Evolutionary conservation across 2,888 invertebrate genomes (phyloP).

Genomic region (Spisula solida): DNA sequence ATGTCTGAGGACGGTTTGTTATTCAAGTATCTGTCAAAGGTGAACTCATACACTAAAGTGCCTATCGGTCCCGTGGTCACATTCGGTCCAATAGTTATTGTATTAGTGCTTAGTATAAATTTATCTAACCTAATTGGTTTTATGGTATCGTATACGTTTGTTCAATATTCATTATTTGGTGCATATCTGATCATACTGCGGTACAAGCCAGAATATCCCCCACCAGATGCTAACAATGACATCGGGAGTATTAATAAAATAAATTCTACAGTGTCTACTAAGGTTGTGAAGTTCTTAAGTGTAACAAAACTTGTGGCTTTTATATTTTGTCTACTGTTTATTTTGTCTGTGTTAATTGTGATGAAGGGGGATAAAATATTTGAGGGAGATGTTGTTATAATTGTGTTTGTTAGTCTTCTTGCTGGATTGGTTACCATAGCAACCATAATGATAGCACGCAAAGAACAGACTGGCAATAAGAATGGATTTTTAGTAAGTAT

Average conservation of each 20-base stretch:
- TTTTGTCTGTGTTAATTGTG: conserved; percentile 47
- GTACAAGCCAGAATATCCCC: conserved; percentile 88
- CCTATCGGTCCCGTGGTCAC: conserved; percentile 82
- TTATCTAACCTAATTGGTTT: conserved; percentile 96
- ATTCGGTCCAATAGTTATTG: conserved; percentile 79
- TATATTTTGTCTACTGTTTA: conserved; percentile 46
- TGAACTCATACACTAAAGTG: conserved; percentile 92
- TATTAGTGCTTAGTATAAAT: conserved; percentile 94
- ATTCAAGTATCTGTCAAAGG: conserved; percentile 91
- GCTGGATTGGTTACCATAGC: conserved; percentile 49
- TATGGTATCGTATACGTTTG: conserved; percentile 92
- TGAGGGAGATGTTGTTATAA: conserved; percentile 34
- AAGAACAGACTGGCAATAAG: conserved; percentile 52
- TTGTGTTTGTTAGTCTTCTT: conserved; percentile 40
- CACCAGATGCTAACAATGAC: neutral
- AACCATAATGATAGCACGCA: conserved; percentile 57
- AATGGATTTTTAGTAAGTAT: conserved; percentile 65
- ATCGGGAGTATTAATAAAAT: no score
- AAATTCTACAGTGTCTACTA: neutral
- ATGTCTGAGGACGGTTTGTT: conserved; percentile 96
- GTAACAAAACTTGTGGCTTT: conserved; percentile 48
- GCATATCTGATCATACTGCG: conserved; percentile 95
- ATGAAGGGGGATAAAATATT: conserved; percentile 31
- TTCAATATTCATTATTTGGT: conserved; percentile 94
- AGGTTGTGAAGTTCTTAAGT: neutral